Conservation (phyloP, 2,888 invertebrate genomes). For the Aphidius colemani region DNA sequence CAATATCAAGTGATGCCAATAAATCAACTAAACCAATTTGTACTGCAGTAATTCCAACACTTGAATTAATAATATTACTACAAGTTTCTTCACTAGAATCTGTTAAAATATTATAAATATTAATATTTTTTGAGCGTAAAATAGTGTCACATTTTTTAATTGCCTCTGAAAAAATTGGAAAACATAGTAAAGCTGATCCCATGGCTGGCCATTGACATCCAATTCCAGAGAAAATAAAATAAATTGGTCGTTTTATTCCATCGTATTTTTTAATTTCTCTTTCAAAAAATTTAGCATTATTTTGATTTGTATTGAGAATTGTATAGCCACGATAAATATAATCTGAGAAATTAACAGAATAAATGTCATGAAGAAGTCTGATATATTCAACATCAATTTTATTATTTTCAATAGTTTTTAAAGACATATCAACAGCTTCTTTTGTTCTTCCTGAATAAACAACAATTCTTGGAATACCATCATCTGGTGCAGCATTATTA, state of each 20-base stretch:
- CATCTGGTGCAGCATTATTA: constrained; percentile 67
- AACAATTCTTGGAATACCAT: constrained; percentile 74
- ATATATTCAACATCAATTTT: constrained; percentile 60
- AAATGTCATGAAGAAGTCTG: constrained; percentile 31
- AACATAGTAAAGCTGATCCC: constrained; percentile 72
- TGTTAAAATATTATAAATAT: constrained; percentile 68
- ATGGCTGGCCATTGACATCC: constrained; percentile 87
- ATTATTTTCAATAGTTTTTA: constrained; percentile 24
- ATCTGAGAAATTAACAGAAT: constrained; percentile 31
- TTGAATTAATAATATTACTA: constrained; percentile 71
- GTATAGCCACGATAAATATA: constrained; percentile 72
- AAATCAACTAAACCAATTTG: constrained; percentile 72
- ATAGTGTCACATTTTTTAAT: constrained; percentile 66
- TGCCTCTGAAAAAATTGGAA: constrained; percentile 71
- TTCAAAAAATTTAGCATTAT: constrained; percentile 72
- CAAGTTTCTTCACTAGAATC: constrained; percentile 65
- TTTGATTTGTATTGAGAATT: constrained; percentile 59
- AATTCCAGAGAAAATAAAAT: constrained; percentile 92
- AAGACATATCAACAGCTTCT: constrained; percentile 70
- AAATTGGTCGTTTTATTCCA: constrained; percentile 72
- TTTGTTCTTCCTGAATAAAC: constrained; percentile 85
- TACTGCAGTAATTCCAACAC: constrained; percentile 74
- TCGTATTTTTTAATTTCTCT: constrained; percentile 67
- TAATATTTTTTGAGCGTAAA: constrained; percentile 66
- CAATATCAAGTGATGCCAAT: constrained; percentile 65